Percentiles rank a stretch among this genome's conserved stretches.
Evolutionary conservation across 2,797 vertebrate species (phyloP).

Genomic region (Anguilla obscura): DNA sequence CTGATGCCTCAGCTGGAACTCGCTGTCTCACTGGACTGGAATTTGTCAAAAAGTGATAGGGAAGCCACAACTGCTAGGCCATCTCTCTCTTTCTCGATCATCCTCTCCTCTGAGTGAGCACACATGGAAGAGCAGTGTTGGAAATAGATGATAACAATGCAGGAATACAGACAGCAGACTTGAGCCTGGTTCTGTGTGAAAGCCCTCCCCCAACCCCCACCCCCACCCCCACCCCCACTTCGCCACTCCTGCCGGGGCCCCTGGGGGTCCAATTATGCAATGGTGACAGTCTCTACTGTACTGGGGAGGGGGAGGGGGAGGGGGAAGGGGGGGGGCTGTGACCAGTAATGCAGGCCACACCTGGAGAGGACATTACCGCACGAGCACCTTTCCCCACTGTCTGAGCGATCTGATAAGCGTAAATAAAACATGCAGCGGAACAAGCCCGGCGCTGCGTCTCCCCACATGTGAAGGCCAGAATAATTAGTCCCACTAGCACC

Average conservation of each 20-base stretch:
- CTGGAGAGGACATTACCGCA: not conserved
- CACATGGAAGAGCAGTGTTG: too few relatives aligned
- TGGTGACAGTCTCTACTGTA: conserved; percentile 23
- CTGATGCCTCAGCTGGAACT: conserved; percentile 48
- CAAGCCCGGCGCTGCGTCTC: conserved; percentile 13
- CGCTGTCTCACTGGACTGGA: not conserved
- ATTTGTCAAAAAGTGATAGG: not conserved
- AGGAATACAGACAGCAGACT: not conserved
- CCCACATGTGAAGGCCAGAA: conserved; percentile 29
- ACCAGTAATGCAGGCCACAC: not conserved
- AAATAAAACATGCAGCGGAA: conserved; percentile 40
- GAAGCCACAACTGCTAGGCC: not conserved
- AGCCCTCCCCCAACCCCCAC: not conserved
- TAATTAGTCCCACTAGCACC: conserved; percentile 43
- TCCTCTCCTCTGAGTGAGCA: not conserved
- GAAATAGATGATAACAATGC: not conserved
- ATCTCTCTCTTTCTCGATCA: not conserved
- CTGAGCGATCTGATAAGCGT: conserved; percentile 16
- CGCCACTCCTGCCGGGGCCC: not conserved
- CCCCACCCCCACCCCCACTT: not conserved
- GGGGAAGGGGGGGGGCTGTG: not conserved
- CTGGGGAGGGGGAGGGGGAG: conserved; percentile 9
- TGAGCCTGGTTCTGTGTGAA: not conserved
- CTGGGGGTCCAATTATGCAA: conserved; percentile 18
- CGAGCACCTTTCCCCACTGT: conserved; percentile 6